A percentile compares a stretch with the other conserved stretches of the same genome.
Conservation (phyloP, 2,113 vertebrate genomes). For the Neofelis nebulosa region DNA sequence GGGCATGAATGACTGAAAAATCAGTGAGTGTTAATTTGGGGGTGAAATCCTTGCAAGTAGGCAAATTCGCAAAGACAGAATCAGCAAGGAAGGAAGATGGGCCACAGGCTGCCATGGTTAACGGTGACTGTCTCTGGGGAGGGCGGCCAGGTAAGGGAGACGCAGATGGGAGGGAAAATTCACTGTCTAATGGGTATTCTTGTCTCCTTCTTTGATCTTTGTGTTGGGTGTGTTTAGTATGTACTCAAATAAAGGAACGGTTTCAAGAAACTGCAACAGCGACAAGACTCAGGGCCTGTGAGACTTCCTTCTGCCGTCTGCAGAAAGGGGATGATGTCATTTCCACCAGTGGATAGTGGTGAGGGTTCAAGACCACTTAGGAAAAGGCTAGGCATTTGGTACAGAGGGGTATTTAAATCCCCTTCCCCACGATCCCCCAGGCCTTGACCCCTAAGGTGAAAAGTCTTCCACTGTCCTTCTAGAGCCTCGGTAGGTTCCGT, state of each 20-base stretch:
- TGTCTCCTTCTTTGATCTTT: neutral
- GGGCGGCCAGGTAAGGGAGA: neutral
- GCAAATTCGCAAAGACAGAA: neutral
- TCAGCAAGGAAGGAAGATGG: neutral
- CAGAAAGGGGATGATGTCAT: neutral
- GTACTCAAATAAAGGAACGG: neutral
- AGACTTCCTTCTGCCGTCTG: neutral
- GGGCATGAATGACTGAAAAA: neutral
- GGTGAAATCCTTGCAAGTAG: neutral
- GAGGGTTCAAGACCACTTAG: neutral
- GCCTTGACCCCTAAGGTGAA: neutral
- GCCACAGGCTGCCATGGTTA: neutral
- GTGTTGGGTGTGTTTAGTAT: neutral
- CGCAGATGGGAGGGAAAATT: neutral
- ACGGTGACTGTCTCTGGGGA: neutral
- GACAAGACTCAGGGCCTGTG: too few species aligned
- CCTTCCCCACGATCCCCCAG: neutral
- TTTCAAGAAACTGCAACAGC: neutral
- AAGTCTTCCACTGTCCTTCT: neutral
- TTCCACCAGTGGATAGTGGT: rapidly evolving
- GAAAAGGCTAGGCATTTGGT: neutral
- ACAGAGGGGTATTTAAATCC: neutral
- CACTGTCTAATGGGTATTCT: neutral
- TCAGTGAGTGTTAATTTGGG: rapidly evolving
- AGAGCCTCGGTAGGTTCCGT: neutral